A percentile compares a stretch with the other conserved stretches of the same genome.
Conservation (phyloP, 2,113 vertebrate species). For the Callorhinus ursinus region DNA sequence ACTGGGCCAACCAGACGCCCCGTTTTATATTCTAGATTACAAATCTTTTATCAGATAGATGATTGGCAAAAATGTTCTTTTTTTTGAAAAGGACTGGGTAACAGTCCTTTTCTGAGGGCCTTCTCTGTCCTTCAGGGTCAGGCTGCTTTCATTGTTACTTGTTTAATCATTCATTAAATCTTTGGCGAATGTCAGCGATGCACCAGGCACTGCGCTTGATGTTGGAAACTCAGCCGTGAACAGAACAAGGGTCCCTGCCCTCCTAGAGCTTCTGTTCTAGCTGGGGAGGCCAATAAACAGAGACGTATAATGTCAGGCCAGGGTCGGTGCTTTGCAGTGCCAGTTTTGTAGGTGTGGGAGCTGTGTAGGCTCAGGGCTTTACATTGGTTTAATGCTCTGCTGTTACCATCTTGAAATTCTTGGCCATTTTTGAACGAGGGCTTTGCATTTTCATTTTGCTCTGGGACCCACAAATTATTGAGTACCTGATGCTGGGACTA, state of each 20-base stretch:
- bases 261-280: background rate
- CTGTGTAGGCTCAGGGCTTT: background rate
- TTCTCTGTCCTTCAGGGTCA: background rate
- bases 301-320: background rate
- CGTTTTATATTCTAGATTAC: background rate
- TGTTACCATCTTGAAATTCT: too few relatives aligned
- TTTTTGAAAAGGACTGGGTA: too few relatives aligned
- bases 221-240: background rate
- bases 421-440: background rate
- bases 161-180: background rate
- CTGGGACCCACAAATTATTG: too few relatives aligned
- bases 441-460: background rate
- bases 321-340: background rate
- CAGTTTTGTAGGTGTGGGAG: background rate
- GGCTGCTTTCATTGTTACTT: background rate
- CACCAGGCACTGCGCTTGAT: background rate
- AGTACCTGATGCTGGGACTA: background rate
- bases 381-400: background rate
- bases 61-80: background rate
- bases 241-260: background rate
- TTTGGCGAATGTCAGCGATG: background rate
- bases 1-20: background rate
- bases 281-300: background rate
- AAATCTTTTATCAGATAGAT: background rate
- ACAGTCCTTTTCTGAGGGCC: background rate